Evolutionary conservation across 2,797 vertebrate genomes (phyloP).

Genomic region (Sphenopsis melanotis): DNA sequence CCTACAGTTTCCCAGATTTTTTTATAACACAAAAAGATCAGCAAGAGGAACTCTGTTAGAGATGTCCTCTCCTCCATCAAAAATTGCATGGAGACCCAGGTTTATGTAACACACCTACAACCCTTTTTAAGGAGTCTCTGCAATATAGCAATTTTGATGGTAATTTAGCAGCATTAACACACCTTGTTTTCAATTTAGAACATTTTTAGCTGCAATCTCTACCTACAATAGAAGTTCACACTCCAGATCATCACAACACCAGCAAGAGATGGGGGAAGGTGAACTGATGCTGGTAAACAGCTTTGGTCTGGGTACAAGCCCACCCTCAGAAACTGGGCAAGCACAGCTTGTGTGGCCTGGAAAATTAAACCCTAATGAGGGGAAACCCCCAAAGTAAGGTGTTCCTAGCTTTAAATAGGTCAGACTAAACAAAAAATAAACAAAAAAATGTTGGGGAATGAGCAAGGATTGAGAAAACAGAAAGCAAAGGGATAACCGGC

Average conservation of each 20-base stretch:
- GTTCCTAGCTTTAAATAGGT: background rate
- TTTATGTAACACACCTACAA: slow-evolving; percentile 13
- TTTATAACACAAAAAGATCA: background rate
- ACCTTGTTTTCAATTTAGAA: background rate
- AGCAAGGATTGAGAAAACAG: background rate
- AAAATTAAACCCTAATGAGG: background rate
- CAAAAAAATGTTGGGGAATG: background rate
- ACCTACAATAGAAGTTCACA: background rate
- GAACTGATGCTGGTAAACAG: background rate
- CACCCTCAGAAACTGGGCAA: background rate
- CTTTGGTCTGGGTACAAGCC: background rate
- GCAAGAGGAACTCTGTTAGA: background rate
- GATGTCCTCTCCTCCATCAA: background rate
- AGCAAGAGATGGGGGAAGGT: background rate
- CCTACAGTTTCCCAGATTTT: background rate
- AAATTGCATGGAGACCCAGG: background rate
- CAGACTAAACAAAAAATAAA: background rate
- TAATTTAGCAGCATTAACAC: background rate
- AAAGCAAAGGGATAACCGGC: background rate
- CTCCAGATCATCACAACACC: background rate
- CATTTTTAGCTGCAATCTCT: background rate
- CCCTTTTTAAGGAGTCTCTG: background rate
- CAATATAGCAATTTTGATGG: background rate
- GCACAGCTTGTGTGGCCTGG: background rate
- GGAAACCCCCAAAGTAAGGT: background rate